Conservation (phyloP, 2,797 vertebrate species). For the Semotilus atromaculatus region DNA sequence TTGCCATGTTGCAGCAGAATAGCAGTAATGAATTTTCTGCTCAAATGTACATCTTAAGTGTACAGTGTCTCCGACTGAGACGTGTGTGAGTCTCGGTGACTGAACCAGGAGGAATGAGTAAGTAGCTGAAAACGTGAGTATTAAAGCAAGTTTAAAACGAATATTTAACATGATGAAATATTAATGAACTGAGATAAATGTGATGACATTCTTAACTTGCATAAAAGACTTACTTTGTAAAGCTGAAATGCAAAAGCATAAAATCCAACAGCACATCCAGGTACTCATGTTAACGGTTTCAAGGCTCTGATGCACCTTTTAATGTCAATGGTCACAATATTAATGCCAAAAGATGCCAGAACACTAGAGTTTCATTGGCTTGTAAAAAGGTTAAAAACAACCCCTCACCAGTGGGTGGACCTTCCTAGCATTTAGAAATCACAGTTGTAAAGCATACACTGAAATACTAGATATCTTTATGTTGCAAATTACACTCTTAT, state of each 20-base stretch:
- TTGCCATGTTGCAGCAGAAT: neutral
- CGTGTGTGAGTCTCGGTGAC: neutral
- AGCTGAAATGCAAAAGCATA: neutral
- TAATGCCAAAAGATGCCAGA: neutral
- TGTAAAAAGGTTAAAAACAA: neutral
- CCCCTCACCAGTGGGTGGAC: neutral
- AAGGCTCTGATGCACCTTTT: neutral
- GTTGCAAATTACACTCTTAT: neutral
- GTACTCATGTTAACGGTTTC: slow-evolving; percentile 1
- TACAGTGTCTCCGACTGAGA: neutral
- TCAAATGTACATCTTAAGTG: slow-evolving; percentile 35
- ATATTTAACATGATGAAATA: neutral
- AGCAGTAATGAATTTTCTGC: fast-evolving
- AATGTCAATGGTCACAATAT: neutral
- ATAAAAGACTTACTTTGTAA: slow-evolving; percentile 15
- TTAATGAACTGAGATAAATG: neutral
- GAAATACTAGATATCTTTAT: neutral
- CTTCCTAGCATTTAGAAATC: neutral
- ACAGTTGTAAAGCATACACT: neutral
- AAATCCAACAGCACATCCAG: slow-evolving; percentile 1
- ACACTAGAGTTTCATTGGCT: neutral
- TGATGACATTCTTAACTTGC: neutral
- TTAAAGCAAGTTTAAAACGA: neutral
- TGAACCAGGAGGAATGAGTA: neutral
- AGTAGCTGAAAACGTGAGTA: slow-evolving; percentile 30